Evolutionary conservation across 2,888 invertebrate genomes (phyloP), one percentile per base, ranked within the genome.

Genomic region (Phaonia tiefii): DNA sequence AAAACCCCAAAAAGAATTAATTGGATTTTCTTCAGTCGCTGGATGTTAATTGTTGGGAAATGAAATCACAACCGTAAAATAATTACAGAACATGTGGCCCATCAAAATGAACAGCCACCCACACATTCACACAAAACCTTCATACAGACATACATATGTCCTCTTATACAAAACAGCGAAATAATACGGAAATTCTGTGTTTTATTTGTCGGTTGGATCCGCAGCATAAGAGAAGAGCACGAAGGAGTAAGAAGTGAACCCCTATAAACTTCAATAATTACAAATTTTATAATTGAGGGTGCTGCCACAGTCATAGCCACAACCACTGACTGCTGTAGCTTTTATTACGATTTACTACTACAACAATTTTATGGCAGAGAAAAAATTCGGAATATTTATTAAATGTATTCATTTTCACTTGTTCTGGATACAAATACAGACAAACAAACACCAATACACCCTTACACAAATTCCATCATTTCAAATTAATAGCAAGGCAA

Each of bases 1-100:
- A 65, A 56, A 56, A 31, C 20, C 83, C 85, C 73, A 77, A 75
- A 83, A 84, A 84, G 80, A 86, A 85, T 84, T 84, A 83, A 84
- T 83, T 84, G 82, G 75, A 80, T 70, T 69, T 83, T 83, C 83
- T 79, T 75, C 72, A 77, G 26, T 67, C 58, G 79, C 79, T 54
- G 78, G 80, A 63, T 63, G 60, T 60, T 37, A 20, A 37, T 13
- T 60, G 20, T 69, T 80, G 70, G 60, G 56, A 73, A 73, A 65
- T 67, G 65, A 75, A 70, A 70, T 70, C 75, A 70, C 60, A 75
- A 63, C 69, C 75, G 70, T 70, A 63, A 63, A 75, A 63, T 75
- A 75, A 75, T 70, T 70, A 44, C 44, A 39, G 69, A 75, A 65
- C 60, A 70, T 75, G 63, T 42, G 56, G 46, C 74, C 42, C 67